Base-by-base conservation (phyloP, 2,113 vertebrate species). In the Muntiacus reevesi region DNA sequence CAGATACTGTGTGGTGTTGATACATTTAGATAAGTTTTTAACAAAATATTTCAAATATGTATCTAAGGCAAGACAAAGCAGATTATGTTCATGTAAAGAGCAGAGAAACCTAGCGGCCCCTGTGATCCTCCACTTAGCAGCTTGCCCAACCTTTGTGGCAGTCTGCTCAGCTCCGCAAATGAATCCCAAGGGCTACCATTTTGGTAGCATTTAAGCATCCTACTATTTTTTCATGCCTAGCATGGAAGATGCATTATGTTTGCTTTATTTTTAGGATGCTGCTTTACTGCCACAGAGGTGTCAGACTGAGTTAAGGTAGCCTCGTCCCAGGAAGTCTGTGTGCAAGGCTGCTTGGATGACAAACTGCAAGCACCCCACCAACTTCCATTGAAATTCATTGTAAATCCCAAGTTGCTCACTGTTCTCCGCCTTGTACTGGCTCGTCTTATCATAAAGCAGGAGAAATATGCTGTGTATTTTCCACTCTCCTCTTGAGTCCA, bases 201-300 rank as follows among this genome's bases (percentile, higher is more conserved):
- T 88, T 83, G 57, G 92, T 97, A 94, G 90, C 92, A 96, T 95
- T 92, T 95, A 96, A 97, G 96, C 97, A 94, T 93, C 96, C 91
- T 96, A 60, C 81, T 97, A 86, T 93, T 98, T 98, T 97, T 91
- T 97, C 95, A 95, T 85, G 54, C 94, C 96, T 94, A 96, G 95
- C 93, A 95, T 98, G 97, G 98, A 98, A 98, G 98, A 97, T 96
- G 90, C 62, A 96, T 98, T 98, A 96, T 97, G 94, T 55, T 86
- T 91, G 36, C 91, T 94, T 98, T 98, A 98, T 98, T 99, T 98
- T 98, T 98, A 98, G 98, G 97, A 95, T 33, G 57, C 86, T 87
- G 50, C 57, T 97, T 98, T 98, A 91, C 87, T 97, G 91, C 92
- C 92, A 7, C 40, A 81, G 91, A 97, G 87, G 89, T 98, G 98